Base-by-base conservation (phyloP, 2,888 invertebrate species). In the Melanchra persicariae region DNA sequence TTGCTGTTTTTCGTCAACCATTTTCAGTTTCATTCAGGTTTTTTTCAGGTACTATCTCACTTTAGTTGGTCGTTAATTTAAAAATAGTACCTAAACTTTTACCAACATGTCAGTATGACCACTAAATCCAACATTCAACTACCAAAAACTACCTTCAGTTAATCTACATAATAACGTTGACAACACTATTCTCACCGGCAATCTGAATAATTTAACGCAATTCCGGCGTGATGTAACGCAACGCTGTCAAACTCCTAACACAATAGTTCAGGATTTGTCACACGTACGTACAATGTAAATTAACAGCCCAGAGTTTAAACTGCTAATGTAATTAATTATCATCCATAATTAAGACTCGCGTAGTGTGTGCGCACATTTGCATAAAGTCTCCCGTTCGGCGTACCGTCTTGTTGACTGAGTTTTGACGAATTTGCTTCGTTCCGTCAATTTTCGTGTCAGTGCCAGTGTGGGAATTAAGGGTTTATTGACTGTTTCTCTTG, bases 291-390 rank as follows among this genome's bases (percentile, higher is more conserved):
- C 66, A 68, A 85, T 84, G 83, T 79, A 86, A 89, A 88, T 85
- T 69, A 82, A 75, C 80, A 70, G 73, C 69, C 68, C 70, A 54
- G 81, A 87, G 87, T 86, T 85, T 85, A 86, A 86, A 87, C 83
- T 87, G 88, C 74, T 87, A 87, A 90, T 85, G 81, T 87, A 86
- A 85, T 86, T 88, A 88, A 90, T 90, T 90, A 89, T 89, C 88
- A 89, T 87, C 84, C 84, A 85, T 88, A 87, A 89, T 89, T 89
- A 82, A 84, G 87, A 88, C 82, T 88, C 84, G 74, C 71, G 77
- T 78, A 70, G 81, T 86, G 77, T 82, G 81, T 82, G 75, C 79
- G 71, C 59, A 73, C 74, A 88, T 88, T 87, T 82, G 69, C 88
- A 86, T 85, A 79, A 74, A 73, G 70, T 60, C 62, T 22, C 26